Base-by-base conservation (phyloP, 1,140 invertebrate genomes). In the Calliopsis andreniformis region DNA sequence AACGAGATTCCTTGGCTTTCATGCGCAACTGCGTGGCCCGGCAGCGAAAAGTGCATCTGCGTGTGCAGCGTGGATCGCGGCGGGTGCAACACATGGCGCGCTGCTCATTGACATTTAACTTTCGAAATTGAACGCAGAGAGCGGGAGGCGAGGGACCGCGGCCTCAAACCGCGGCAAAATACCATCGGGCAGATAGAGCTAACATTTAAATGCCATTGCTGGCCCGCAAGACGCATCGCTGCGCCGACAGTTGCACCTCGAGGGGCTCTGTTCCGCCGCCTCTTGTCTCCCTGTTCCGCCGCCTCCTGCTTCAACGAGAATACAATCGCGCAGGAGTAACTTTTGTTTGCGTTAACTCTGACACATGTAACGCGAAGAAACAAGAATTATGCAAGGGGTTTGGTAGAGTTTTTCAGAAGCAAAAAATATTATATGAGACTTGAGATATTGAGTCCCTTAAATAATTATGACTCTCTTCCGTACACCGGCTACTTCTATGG, bases 141-240 rank as follows among this genome's bases (percentile, higher is more conserved):
- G 14, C 64, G 75, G 76, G 59, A 39, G 35, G 35, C 35, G 35
- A 39, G 58, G 47, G 64, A 81, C 63, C n/a, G 80, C 64, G 56
- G 83, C 77, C 73, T 71, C 59, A 55, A 71, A 75, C 61, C 39
- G 59, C 76, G 76, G 75, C 64, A 82, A 87, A 88, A 88, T 88
- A 88, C 78, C 87, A 88, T 76, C 81, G 67, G 78, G 73, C 78
- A 84, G 81, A 86, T 85, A 84, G 77, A 78, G 79, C 76, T 88
- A 88, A 88, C 87, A 88, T 88, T 88, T 88, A 88, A 88, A 88
- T 88, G 87, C 87, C 87, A 88, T 79, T 76, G 68, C 45, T 78
- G 79, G 56, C 64, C 62, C 28, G 61, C 49, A 79, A 82, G 70
- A 84, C 79, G 56, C 70, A 67, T 71, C 59, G 58, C 71, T 63